A percentile compares a stretch with the other conserved stretches of the same genome.
These are phyloP conservation scores for Panopea generosa DNA, from an alignment of 2,888 invertebrate species.

Conservation along the genomic window DNA sequence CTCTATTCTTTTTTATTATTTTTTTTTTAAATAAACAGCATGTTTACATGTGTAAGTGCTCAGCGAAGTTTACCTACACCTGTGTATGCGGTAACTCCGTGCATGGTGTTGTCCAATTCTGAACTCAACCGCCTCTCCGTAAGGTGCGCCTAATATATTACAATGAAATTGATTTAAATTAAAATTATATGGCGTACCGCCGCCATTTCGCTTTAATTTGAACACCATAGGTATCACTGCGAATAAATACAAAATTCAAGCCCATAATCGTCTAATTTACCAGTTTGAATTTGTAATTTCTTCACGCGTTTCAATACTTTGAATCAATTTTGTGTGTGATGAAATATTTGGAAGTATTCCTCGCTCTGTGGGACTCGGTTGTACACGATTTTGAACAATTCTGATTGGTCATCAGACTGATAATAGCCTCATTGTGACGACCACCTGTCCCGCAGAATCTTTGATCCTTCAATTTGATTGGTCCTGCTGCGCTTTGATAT, in stretches of 20 bases:
- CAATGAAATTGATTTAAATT: too few species aligned
- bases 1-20: too few species aligned
- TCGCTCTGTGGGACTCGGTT: slow-evolving; percentile 14
- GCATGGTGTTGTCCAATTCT: too few species aligned
- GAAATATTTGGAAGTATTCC: slow-evolving; percentile 42
- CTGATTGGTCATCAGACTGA: slow-evolving; percentile 56
- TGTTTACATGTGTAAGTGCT: too few species aligned
- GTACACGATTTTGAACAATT: slow-evolving; percentile 37
- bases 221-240: neutral
- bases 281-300: slow-evolving; percentile 33
- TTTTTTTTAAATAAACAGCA: too few species aligned
- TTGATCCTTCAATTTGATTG: slow-evolving; percentile 59
- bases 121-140: too few species aligned
- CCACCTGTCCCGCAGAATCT: slow-evolving; percentile 52
- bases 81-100: too few species aligned
- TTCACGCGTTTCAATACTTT: slow-evolving; percentile 8
- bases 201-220: too few species aligned
- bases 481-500: slow-evolving; percentile 62
- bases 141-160: too few species aligned
- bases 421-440: slow-evolving; percentile 51
- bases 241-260: slow-evolving; percentile 2
- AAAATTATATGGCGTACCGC: too few species aligned
- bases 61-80: too few species aligned
- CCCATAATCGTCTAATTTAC: slow-evolving; percentile 27
- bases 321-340: slow-evolving; percentile 11